These are phyloP conservation scores for Pipa parva DNA, from an alignment of 2,113 vertebrate species.

Conservation along the genomic window DNA sequence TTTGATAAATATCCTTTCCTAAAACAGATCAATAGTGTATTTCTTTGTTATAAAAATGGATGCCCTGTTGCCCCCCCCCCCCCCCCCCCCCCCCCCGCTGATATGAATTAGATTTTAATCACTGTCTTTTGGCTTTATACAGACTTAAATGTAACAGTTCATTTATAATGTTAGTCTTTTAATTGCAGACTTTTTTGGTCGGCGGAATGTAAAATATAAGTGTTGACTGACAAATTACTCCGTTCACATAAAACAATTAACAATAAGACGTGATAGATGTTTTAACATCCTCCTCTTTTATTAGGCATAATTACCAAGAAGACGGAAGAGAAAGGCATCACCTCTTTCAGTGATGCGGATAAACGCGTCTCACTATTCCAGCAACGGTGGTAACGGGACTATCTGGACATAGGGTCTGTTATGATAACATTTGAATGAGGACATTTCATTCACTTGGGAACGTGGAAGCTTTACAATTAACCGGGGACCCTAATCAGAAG, in stretches of 20 bases:
- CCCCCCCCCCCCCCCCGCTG: not conserved
- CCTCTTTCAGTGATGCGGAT: not conserved
- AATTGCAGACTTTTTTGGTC: not conserved
- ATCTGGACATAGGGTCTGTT: not conserved
- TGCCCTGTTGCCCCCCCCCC: no score
- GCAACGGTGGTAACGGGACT: not conserved
- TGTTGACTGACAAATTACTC: not conserved
- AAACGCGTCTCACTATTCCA: not conserved
- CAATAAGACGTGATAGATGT: not conserved
- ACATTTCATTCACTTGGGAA: slow-evolving; percentile 10
- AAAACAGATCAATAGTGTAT: no score
- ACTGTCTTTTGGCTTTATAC: not conserved
- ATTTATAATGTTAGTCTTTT: not conserved
- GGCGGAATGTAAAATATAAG: not conserved
- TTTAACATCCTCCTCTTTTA: not conserved
- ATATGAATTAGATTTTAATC: not conserved
- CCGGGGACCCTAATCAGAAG: slow-evolving; percentile 7
- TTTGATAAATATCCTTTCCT: no score
- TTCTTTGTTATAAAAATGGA: no score
- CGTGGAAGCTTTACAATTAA: slow-evolving; percentile 10
- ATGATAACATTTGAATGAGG: not conserved
- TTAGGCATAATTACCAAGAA: not conserved
- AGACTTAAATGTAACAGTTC: not conserved
- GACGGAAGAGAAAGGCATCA: not conserved
- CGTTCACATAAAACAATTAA: not conserved